Evolutionary conservation across 2,888 invertebrate genomes (phyloP), one percentile per base, ranked within the genome.

Genomic region (Luperina testacea): DNA sequence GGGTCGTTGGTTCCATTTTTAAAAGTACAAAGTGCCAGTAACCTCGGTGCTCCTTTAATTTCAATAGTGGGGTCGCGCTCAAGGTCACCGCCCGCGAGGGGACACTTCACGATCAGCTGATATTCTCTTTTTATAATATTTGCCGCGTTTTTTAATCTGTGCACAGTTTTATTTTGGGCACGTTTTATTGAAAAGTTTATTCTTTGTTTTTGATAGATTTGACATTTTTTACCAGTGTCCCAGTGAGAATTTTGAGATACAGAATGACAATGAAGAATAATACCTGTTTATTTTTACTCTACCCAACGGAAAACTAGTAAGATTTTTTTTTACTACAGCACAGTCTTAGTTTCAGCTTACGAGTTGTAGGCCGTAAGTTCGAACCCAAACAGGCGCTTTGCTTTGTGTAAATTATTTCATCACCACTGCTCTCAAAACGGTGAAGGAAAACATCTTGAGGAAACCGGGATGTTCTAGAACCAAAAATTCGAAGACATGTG

Each of bases 51-150:
- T 94, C 92, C 92, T 95, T 96, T 95, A 95, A 95, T 96, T 96
- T 96, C 95, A 96, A 96, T 96, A 96, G 96, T 96, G 96, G 96
- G 96, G 96, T 96, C 95, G 94, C 92, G 93, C 91, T 94, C 96
- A 96, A 96, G 96, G 96, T 95, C 96, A 92, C 91, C 93, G 93
- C 92, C 92, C 93, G 90, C 87, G 94, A 95, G 96, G 96, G 96
- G 96, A 96, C 96, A 94, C 92, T 95, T 94, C 94, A 94, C 93
- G 95, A 96, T 96, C 96, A 96, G 95, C 96, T 96, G 96, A 92
- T 94, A 92, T 90, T 91, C 89, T 85, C 76, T 86, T 88, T 77
- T 87, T 88, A 89, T 88, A 88, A 88, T 88, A 86, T 88, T 89
- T 84, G 70, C 80, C 84, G 77, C 81, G 63, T 75, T 89, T 89